Base-by-base conservation (phyloP, 2,797 vertebrate species). In the Scolopax rusticola region DNA sequence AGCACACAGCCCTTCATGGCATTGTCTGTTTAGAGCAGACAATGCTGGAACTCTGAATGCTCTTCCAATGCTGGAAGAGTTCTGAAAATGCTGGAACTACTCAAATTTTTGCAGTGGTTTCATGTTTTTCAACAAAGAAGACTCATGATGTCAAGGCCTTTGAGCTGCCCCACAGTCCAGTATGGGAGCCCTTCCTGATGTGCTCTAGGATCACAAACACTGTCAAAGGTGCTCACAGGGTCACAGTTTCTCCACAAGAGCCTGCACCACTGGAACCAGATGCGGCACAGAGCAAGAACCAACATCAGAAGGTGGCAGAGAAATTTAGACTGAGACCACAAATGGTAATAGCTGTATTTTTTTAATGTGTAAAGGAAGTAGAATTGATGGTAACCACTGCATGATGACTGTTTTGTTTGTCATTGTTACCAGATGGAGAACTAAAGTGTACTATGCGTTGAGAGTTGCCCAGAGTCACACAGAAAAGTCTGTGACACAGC, bases 371-470 rank as follows among this genome's bases (percentile, higher is more conserved):
- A 78, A 43, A 77, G 15, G 57, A 86, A 48, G 13, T 12, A 41
- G 74, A 78, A 76, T 1, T 69, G 43, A 41, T 65, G 84, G 63
- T 50, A 84, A 59, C 40, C 32, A 28, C 50, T 53, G 50, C 41
- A 47, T 2, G 15, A 18, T 13, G n/a, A 67, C 33, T 2, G 2
- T 77, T 85, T 33, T 40, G 17, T 64, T 75, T 74, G 33, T 77
- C 56, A 53, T 30, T 70, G 38, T 67, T 30, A 61, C 9, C 47
- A 68, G 53, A 30, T 40, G 33, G 63, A 57, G 91, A 82, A 71
- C 21, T 25, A 0, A 54, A 60, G 12, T 8, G 13, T 6, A 2
- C 8, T 6, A 2, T 5, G 9, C 27, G 33, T 24, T n/a, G 24
- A 65, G 47, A 33, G 43, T 59, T 51, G 23, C 56, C 50, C 30